Base-by-base conservation (phyloP, 2,113 vertebrate genomes). In the Entomyzon cyanotis region DNA sequence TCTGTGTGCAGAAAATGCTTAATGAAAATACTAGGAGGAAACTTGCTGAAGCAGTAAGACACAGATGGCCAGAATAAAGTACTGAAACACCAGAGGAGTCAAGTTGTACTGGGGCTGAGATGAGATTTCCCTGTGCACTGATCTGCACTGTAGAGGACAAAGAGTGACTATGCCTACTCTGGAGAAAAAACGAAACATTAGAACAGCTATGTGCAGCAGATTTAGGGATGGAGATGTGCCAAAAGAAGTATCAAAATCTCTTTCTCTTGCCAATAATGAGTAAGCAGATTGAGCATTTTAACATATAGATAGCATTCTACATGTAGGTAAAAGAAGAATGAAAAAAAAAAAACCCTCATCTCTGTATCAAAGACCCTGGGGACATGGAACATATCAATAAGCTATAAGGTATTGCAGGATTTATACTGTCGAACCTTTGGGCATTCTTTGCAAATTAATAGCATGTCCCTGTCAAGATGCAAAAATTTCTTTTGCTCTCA, bases 31-130 rank as follows among this genome's bases (percentile, higher is more conserved):
- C 94, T 95, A 95, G 87, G 70, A 94, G 84, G 87, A 97, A 97
- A 97, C 83, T 95, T 98, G 97, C 96, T 98, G 96, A 98, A 97
- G 94, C 90, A 91, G 88, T 95, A 88, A 96, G 91, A 97, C 49
- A 92, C 73, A 95, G 94, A 96, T 97, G 96, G 97, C 83, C 91
- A 97, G 93, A 90, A 96, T 92, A 96, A 96, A 96, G 82, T 55
- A 88, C 80, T 90, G 94, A 94, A 96, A 96, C 96, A 94, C 79
- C 85, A 62, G 80, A 77, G 86, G 90, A 97, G 76, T 91, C 84
- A 84, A 92, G 88, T 92, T 68, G 31, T 94, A 58, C 55, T 70
- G 87, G 86, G 84, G 77, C 52, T 30, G 76, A 83, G 84, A 93
- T 75, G 91, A 97, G 93, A 74, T 96, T 96, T 95, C 91, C 73